Base-by-base conservation (phyloP, 2,113 vertebrate species). In the Nyctereutes procyonoides region DNA sequence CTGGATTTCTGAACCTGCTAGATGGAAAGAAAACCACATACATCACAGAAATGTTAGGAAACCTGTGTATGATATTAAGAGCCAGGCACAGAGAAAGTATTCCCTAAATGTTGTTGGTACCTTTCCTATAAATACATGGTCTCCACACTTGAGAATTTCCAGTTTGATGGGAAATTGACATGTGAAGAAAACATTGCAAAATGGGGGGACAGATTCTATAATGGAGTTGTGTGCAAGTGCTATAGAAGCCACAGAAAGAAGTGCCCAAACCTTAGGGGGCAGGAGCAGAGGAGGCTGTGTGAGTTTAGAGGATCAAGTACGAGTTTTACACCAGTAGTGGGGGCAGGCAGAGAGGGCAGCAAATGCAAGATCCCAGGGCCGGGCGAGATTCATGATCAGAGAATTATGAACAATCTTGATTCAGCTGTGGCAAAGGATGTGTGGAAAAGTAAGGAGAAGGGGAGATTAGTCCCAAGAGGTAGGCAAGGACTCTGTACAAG, bases 251-350 rank as follows among this genome's bases (percentile, higher is more conserved):
- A 6, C 4, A 58, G 22, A n/a, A 83, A 3, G 13, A 19, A 6
- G 2, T 1, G n/a, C 32, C 67, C 1, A 0, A 12, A 0, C 2
- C 53, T 43, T 10, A 19, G 16, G 17, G 20, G 16, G 53, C 0
- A 20, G 65, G 55, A 2, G 17, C 0, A 5, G 10, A 32, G 1
- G 24, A 60, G 48, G 76, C 60, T 9, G 14, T 15, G 53, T 0
- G 3, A 55, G 16, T 32, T 26, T 32, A 15, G 51, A 55, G 1
- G 73, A 88, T 15, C n/a, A 32, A n/a, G 32, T 51, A 88, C 35
- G 35, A 62, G 35, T 55, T 8, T 4, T 22, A 62, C 38, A 19
- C 55, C n/a, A 51, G 43, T 3, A 65, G 38, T 11, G 28, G 65
- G 35, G 7, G 67, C 48, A n/a, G 60, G 43, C 26, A 51, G 7